Evolutionary conservation across 2,113 vertebrate genomes (phyloP), one percentile per base, ranked within the genome.

Genomic region (Strix uralensis): DNA sequence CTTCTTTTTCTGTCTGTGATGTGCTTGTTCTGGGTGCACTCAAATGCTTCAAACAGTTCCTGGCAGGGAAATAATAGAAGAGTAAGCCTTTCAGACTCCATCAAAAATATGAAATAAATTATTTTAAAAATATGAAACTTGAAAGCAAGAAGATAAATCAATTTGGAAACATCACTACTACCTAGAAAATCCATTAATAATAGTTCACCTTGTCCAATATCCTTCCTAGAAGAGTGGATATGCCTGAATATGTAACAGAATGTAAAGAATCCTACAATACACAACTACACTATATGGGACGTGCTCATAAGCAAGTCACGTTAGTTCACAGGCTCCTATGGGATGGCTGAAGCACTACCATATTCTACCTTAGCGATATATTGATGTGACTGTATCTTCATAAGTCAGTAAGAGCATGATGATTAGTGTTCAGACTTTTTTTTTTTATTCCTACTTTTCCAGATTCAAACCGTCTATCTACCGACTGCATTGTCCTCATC

Each of bases 21-120:
- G 29, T 46, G 54, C 42, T 94, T 95, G 81, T 71, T 97, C 88
- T 93, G 98, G 4, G 65, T 82, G 73, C 95, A 94, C 66, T 98
- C 88, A 96, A 99, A 99, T 13, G 97, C 97, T 88, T 98, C 97
- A 27, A 98, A 99, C 16, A 99, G 95, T 65, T 99, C 99, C 99
- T 99, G 94, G 67, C 1, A 90, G 36, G 65, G 54, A 79, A 96
- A 87, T 51, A 78, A 93, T 32, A 92, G n/a, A 86, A 52, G 10
- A 77, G 23, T 18, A 81, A 86, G 36, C 27, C 12, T 85, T 87
- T 90, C 74, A 78, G 61, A 69, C 19, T 26, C 32, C 13, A 69
- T 26, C 58, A 36, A 82, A 78, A 59, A 38, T 3, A 65, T 7
- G 0, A 72, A 81, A 58, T 34, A 4, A 62, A 67, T 88, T 66